These are phyloP conservation scores for Esox niger DNA, from an alignment of 2,113 vertebrate species.

Conservation along the genomic window DNA sequence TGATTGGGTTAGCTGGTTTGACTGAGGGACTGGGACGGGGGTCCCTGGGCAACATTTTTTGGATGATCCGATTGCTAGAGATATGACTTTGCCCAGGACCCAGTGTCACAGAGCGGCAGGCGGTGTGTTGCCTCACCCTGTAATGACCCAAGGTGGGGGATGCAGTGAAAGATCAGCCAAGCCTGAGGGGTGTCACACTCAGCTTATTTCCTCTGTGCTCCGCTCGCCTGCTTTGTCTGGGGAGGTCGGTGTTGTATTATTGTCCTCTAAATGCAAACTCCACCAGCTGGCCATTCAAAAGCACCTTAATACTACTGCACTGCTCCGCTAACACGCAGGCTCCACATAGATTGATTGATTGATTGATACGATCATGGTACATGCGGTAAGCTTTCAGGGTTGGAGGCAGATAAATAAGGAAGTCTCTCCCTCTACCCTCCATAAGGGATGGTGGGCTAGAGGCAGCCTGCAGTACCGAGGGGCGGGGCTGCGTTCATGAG, in stretches of 20 bases:
- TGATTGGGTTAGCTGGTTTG: too few relatives aligned
- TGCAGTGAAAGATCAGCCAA: too few relatives aligned
- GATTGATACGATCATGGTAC: neutral
- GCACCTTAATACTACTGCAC: neutral
- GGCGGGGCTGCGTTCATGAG: too few relatives aligned
- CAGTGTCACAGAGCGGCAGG: too few relatives aligned
- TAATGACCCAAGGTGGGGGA: too few relatives aligned
- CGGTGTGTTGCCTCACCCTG: too few relatives aligned
- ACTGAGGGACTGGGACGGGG: too few relatives aligned
- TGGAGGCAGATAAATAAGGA: conserved; percentile 5
- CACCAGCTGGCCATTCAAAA: neutral
- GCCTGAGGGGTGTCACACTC: too few relatives aligned
- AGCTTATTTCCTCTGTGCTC: neutral
- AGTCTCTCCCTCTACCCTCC: neutral
- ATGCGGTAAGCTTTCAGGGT: neutral
- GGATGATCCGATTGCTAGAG: too few relatives aligned
- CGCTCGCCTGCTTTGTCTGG: neutral
- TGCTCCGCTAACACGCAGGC: neutral
- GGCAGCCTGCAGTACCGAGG: neutral
- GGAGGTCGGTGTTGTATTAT: neutral
- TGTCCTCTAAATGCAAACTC: neutral
- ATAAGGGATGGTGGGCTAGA: neutral
- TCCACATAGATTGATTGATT: neutral
- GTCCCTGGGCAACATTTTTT: too few relatives aligned
- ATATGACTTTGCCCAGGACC: too few relatives aligned